phyloP scores from a whole-genome alignment of 2,888 invertebrate genomes.

The Carcina quercana region DNA sequence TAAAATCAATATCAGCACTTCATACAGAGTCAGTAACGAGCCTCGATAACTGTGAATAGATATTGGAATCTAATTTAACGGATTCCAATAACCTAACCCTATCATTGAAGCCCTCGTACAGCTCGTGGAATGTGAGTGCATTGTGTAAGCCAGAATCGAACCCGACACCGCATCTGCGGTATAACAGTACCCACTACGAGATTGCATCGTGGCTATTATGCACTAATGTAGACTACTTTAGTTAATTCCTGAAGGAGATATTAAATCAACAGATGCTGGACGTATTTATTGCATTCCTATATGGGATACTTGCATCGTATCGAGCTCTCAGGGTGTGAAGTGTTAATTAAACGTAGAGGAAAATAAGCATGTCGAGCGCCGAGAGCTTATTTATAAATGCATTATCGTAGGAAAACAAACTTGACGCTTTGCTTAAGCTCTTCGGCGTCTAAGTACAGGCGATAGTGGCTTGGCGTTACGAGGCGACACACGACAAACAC shows the following conservation, averaged over 20 bases:
- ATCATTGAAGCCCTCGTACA: slow-evolving; percentile 18
- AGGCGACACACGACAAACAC: slow-evolving; percentile 47
- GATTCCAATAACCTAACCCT: slow-evolving; percentile 13
- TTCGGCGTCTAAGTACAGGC: slow-evolving; percentile 10
- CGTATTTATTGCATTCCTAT: slow-evolving; percentile 21
- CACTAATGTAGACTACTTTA: slow-evolving; percentile 22
- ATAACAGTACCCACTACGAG: slow-evolving; percentile 30
- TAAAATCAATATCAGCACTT: no score
- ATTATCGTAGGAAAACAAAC: slow-evolving; percentile 57
- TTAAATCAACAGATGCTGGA: slow-evolving; percentile 25
- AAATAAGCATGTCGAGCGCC: slow-evolving; percentile 39
- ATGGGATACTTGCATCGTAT: slow-evolving; percentile 24
- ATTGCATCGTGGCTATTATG: slow-evolving; percentile 28
- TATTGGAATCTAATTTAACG: no score
- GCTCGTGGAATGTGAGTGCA: slow-evolving; percentile 27
- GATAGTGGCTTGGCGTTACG: slow-evolving; percentile 12
- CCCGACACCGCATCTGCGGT: slow-evolving; percentile 37
- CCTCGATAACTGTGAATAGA: no score
- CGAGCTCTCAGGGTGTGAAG: slow-evolving; percentile 36
- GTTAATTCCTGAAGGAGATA: slow-evolving; percentile 30
- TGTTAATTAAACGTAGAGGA: slow-evolving; percentile 51
- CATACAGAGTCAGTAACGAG: no score
- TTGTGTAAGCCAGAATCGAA: slow-evolving; percentile 44
- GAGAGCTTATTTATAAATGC: slow-evolving; percentile 51
- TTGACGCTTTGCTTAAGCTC: slow-evolving; percentile 32